Evolutionary conservation across 35 echinoderm and acorn worm species (phyloP).

Genomic region (Heliocidaris tuberculata): DNA sequence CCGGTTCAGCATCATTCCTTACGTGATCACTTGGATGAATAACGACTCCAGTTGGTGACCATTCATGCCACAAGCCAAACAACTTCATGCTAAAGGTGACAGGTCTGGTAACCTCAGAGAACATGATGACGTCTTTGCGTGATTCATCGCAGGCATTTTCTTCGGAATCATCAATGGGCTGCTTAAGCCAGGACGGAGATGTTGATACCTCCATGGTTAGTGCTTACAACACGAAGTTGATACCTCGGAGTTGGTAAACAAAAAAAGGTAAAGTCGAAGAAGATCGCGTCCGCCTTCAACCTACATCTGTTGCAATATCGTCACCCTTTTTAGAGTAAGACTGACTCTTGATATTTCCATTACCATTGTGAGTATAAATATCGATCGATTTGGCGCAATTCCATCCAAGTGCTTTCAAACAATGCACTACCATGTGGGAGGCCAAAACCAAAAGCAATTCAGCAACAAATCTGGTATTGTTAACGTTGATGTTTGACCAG

Average conservation of each 20-base stretch:
- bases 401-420: not conserved
- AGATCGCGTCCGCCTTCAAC: not conserved
- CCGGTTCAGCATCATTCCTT: not conserved
- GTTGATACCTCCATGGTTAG: not conserved
- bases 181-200: conserved; percentile 7
- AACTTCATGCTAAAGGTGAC: conserved; percentile 1
- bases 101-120: not conserved
- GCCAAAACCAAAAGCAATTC: not conserved
- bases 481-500: not conserved
- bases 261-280: no score
- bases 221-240: not conserved
- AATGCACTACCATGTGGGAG: not conserved
- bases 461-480: not conserved
- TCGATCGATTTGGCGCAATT: not conserved
- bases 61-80: conserved; percentile 1
- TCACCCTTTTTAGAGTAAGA: not conserved
- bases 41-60: not conserved
- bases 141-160: not conserved
- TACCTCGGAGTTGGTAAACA: no score
- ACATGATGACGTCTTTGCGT: not conserved
- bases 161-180: not conserved
- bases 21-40: not conserved
- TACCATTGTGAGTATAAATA: not conserved
- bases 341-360: not conserved
- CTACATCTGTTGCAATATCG: not conserved